Base-by-base conservation (phyloP, 1,140 invertebrate species). In the Anoplolepis gracilipes region DNA sequence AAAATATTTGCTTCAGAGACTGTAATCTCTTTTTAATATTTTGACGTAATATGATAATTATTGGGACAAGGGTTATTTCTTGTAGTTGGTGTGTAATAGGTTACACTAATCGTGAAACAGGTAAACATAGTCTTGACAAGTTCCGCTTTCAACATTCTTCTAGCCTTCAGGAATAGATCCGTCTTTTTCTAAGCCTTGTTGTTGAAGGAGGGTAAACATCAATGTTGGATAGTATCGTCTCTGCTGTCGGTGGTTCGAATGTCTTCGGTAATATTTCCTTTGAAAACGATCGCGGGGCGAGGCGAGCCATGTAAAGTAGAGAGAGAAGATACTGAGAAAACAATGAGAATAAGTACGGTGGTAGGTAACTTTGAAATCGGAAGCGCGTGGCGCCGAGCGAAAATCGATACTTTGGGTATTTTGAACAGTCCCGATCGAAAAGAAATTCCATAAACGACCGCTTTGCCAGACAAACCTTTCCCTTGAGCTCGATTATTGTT, bases 281-380 rank as follows among this genome's bases (percentile, higher is more conserved):
- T 64, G 86, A 69, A 85, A 85, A 36, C 67, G 73, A 87, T 87
- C 86, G 46, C 46, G 46, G 16, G 86, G 28, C 53, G 70, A 42
- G 65, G 28, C 77, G 53, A 69, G 57, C 75, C 42, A 88, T 87
- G 90, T 79, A 89, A 90, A 49, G 46, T 46, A 46, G 42, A 49
- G 16, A 49, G 46, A 49, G 86, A 77, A 90, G 85, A 87, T 84
- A 76, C 86, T 89, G 87, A 85, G 89, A 87, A 91, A 91, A 90
- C 79, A 85, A 87, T 57, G 62, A 42, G 85, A 64, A 75, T 69
- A 81, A 57, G 62, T 73, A 69, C 67, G 76, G 57, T 70, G 11
- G 59, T 82, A 69, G 77, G 79, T 73, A 82, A 91, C 89, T 92
- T 91, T 91, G 88, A 91, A 78, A 91, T 84, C 81, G 77, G 87